phyloP scores from a whole-genome alignment of 2,888 invertebrate species.

The Arrhopalites spinosus region DNA sequence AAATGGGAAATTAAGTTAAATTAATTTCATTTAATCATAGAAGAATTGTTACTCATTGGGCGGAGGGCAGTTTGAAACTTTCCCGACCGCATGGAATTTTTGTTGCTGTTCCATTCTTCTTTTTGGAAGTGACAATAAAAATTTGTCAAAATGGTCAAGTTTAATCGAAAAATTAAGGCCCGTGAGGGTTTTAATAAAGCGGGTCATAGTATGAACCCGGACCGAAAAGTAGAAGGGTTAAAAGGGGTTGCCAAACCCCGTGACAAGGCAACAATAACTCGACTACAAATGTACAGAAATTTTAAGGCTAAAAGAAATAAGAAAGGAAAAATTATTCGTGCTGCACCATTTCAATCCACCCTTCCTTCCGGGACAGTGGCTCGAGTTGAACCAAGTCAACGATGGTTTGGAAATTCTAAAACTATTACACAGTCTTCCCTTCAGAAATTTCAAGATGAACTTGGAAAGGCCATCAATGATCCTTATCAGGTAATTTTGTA shows the following conservation, averaged over 20 bases:
- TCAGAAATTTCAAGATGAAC: constrained; percentile 82
- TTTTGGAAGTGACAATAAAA: no score
- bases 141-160: constrained; percentile 39
- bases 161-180: constrained; percentile 45
- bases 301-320: constrained; percentile 92
- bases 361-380: constrained; percentile 87
- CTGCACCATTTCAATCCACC: constrained; percentile 94
- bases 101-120: no score
- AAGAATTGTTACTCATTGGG: no score
- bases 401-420: constrained; percentile 98
- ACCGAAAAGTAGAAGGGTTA: constrained; percentile 75
- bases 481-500: constrained; percentile 75
- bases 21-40: no score
- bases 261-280: constrained; percentile 91
- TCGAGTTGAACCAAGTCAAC: constrained; percentile 94
- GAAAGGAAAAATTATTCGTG: constrained; percentile 81
- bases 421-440: constrained; percentile 90
- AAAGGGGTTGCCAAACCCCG: constrained; percentile 84
- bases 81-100: no score
- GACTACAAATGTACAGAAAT: constrained; percentile 97
- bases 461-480: constrained; percentile 91
- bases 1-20: no score
- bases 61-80: no score
- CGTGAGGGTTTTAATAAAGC: constrained; percentile 50
- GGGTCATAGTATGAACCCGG: constrained; percentile 78